Evolutionary conservation across 2,888 invertebrate genomes (phyloP), one percentile per base, ranked within the genome.

Genomic region (Xylota segnis): DNA sequence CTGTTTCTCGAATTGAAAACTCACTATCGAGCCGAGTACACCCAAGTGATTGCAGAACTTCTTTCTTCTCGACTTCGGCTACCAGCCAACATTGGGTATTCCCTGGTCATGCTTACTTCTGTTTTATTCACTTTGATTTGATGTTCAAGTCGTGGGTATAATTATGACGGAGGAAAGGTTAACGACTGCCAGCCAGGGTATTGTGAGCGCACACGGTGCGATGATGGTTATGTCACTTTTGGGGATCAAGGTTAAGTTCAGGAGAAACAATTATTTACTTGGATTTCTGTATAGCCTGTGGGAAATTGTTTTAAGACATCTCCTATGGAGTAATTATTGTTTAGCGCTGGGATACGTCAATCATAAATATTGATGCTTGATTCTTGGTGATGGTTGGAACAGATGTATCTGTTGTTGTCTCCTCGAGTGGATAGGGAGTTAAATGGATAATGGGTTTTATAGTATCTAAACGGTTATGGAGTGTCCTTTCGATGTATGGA

Each of bases 221-320:
- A 56, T 61, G 54, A 47, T 65, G 71, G 82, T 82, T 86, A 82
- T 82, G 82, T 82, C 82, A 86, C 76, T 72, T 82, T 86, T 72
- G 82, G 76, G 82, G 75, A 86, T 82, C 82, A 86, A 86, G 86
- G 86, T 86, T 86, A 86, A 86, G 86, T 82, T 86, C 86, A 72
- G 56, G 34, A 50, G 82, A 82, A 82, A 77, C 76, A 82, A 77
- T 81, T 72, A 76, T 66, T 71, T 65, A 66, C 74, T 72, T 14
- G 63, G 63, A 59, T 40, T 23, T 34, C 10, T 47, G 4, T 32
- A 14, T 5, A 4, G 54, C 59, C 54, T 40, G 45, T 71, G 77
- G 77, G 68, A 61, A 59, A 29, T 23, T 10, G 4, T 54, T 14
- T 43, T 18, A 47, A 12, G 1, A 12, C 27, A 2, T 43, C 23